These are phyloP conservation scores for Eupeodes corollae DNA, from an alignment of 1,140 invertebrate genomes.

Conservation along the genomic window DNA sequence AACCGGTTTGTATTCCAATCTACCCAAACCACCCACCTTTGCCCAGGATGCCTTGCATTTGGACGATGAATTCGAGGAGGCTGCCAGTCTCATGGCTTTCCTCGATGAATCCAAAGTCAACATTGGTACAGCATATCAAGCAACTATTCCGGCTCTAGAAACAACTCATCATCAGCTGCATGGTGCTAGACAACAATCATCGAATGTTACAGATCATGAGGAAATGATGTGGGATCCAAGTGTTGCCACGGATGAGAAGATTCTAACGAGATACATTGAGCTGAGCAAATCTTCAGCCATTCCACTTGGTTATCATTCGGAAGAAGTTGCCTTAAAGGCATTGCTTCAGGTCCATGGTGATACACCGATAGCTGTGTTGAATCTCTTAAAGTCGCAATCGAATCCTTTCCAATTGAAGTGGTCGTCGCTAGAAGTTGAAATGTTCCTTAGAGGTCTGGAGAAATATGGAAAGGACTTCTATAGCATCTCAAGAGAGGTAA, in stretches of 20 bases:
- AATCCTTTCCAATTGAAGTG: slow-evolving; percentile 70
- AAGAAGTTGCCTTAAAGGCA: slow-evolving; percentile 87
- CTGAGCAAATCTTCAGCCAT: slow-evolving; percentile 86
- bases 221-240: slow-evolving; percentile 79
- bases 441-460: slow-evolving; percentile 76
- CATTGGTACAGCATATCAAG: slow-evolving; percentile 81
- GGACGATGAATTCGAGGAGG: slow-evolving; percentile 31
- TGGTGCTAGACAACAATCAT: slow-evolving; percentile 6
- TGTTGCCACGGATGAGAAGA: slow-evolving; percentile 40
- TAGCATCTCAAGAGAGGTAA: slow-evolving; percentile 74
- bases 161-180: slow-evolving; percentile 19
- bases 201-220: slow-evolving; percentile 40
- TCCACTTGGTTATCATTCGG: slow-evolving; percentile 81
- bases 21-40: slow-evolving; percentile 20
- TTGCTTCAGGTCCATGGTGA: slow-evolving; percentile 77
- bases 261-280: slow-evolving; percentile 58
- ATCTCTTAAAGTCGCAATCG: slow-evolving; percentile 59
- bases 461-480: slow-evolving; percentile 92
- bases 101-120: slow-evolving; percentile 60
- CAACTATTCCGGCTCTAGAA: slow-evolving; percentile 53
- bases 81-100: slow-evolving; percentile 30
- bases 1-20: slow-evolving; percentile 60
- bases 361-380: slow-evolving; percentile 77
- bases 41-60: slow-evolving; percentile 19
- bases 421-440: slow-evolving; percentile 75